Conservation (phyloP, 2,888 invertebrate species). For the Conops quadrifasciatus region DNA sequence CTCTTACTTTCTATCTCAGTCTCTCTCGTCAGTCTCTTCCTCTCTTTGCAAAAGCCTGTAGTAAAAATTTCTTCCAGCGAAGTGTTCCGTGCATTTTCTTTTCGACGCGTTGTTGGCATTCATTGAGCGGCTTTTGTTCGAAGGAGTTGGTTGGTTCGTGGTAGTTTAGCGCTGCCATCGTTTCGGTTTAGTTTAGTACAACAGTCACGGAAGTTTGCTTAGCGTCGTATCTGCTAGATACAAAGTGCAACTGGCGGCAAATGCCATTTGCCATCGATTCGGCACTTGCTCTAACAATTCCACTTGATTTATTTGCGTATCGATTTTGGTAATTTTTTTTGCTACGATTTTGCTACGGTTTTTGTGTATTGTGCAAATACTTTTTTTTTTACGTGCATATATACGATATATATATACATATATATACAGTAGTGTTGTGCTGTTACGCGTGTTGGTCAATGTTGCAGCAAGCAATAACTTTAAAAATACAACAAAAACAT, state of each 20-base stretch:
- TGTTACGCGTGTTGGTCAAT: neutral
- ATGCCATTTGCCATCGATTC: constrained; percentile 13
- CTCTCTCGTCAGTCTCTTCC: neutral
- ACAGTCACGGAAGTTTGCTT: neutral
- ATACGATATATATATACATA: no score
- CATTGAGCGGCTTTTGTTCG: constrained; percentile 53
- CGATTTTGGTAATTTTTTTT: neutral
- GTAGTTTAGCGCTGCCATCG: neutral
- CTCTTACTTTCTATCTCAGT: neutral
- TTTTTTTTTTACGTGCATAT: no score
- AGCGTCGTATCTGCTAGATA: constrained; percentile 43
- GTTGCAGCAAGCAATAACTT: neutral
- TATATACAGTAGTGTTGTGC: no score
- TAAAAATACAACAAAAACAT: constrained; percentile 1
- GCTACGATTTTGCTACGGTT: neutral
- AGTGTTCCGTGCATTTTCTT: neutral
- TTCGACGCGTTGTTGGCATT: constrained; percentile 42
- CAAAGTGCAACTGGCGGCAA: constrained; percentile 18
- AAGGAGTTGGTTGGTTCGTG: constrained; percentile 43
- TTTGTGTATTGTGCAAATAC: neutral
- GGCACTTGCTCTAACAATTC: neutral
- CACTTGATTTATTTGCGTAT: neutral
- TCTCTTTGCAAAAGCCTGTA: no score
- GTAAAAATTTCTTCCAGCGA: neutral
- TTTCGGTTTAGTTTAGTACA: neutral